Evolutionary conservation across 2,797 vertebrate species (phyloP).

Genomic region (Chaenodraco wilsoni): DNA sequence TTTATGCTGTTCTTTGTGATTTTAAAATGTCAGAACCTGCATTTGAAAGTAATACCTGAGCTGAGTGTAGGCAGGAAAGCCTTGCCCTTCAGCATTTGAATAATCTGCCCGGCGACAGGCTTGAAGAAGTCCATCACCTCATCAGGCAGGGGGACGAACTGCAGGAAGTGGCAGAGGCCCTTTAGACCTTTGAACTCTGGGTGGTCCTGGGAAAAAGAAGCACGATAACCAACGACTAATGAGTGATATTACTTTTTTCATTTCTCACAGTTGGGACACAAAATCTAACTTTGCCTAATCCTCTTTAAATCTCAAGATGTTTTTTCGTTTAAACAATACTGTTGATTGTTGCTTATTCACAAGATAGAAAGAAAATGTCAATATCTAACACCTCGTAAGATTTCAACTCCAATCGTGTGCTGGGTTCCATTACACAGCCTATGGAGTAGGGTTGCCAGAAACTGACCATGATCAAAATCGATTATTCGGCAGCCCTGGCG

Average conservation of each 20-base stretch:
- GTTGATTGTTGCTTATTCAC: background rate
- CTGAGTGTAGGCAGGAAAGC: constrained; percentile 80
- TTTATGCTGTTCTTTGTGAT: background rate
- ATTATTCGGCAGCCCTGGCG: too few species aligned
- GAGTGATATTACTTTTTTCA: background rate
- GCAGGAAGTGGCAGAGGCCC: constrained; percentile 83
- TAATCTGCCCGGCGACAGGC: constrained; percentile 85
- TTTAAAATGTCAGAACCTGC: background rate
- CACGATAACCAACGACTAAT: background rate
- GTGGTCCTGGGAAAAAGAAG: constrained; percentile 73
- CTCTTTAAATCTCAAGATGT: background rate
- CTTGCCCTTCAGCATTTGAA: constrained; percentile 84
- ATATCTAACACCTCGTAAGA: background rate
- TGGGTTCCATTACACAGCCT: too few species aligned
- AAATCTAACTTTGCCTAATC: background rate
- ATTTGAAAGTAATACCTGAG: constrained; percentile 61
- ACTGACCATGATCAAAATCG: too few species aligned
- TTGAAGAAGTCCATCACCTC: constrained; percentile 88
- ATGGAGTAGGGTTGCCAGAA: too few species aligned
- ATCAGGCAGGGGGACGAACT: constrained; percentile 83
- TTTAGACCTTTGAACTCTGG: constrained; percentile 81
- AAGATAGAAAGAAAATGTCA: background rate
- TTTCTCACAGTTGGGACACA: too few species aligned
- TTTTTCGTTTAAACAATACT: background rate
- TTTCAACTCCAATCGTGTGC: too few species aligned